Evolutionary conservation across 1,140 invertebrate genomes (phyloP).

Genomic region (Drosophila punjabiensis): DNA sequence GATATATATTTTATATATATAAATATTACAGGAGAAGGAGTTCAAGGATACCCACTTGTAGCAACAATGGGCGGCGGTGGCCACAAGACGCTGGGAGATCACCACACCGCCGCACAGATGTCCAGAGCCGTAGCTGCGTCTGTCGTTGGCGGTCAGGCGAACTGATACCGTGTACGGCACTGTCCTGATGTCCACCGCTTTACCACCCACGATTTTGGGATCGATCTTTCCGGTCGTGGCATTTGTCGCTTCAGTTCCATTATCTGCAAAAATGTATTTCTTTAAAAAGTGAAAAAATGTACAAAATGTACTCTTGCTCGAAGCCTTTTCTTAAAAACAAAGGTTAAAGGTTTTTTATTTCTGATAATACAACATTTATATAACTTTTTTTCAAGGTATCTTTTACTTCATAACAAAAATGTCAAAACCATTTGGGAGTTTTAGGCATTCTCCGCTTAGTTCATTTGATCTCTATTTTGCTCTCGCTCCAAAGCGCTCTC

Average conservation of each 20-base stretch:
- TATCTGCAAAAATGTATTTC: neutral
- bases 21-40: neutral
- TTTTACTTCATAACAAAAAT: neutral
- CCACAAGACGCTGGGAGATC: slow-evolving; percentile 86
- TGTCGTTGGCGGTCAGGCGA: slow-evolving; percentile 51
- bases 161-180: slow-evolving; percentile 71
- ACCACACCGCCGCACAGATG: slow-evolving; percentile 88
- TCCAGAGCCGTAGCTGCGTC: slow-evolving; percentile 51
- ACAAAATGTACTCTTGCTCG: neutral
- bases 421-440: neutral
- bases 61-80: slow-evolving; percentile 90
- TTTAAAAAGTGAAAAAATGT: neutral
- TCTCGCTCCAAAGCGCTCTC: too few species aligned
- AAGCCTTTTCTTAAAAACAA: neutral
- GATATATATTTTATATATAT: neutral
- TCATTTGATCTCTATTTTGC: neutral
- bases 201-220: slow-evolving; percentile 64
- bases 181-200: slow-evolving; percentile 4
- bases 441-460: neutral
- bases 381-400: neutral
- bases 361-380: too few species aligned
- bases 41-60: slow-evolving; percentile 42
- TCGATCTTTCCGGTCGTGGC: slow-evolving; percentile 4
- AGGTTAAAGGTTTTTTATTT: too few species aligned
- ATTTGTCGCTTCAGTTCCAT: neutral